These are phyloP conservation scores for Oryzias melastigma DNA, from an alignment of 2,113 vertebrate genomes.

Conservation along the genomic window DNA sequence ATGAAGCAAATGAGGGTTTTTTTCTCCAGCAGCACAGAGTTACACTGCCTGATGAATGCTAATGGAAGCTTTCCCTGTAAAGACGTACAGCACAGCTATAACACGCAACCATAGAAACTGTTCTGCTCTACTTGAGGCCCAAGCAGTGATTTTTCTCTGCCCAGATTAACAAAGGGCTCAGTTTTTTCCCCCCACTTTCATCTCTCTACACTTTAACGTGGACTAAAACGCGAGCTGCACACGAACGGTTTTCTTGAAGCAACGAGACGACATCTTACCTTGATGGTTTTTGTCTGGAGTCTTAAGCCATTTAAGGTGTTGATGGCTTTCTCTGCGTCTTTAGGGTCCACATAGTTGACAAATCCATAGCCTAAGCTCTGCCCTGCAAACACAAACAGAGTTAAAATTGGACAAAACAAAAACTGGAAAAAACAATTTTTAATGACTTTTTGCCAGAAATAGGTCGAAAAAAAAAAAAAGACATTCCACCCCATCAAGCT, in stretches of 20 bases:
- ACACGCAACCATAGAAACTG: conserved; percentile 76
- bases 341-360: conserved; percentile 97
- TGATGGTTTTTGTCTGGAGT: conserved; percentile 99
- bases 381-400: conserved; percentile 74
- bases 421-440: not conserved
- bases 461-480: too few relatives aligned
- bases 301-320: conserved; percentile 96
- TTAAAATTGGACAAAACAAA: not conserved
- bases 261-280: conserved; percentile 78
- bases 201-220: conserved; percentile 38
- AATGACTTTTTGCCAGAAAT: not conserved
- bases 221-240: conserved; percentile 11
- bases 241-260: not conserved
- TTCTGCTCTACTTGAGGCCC: conserved; percentile 68
- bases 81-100: conserved; percentile 56
- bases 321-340: conserved; percentile 98
- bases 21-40: conserved; percentile 55
- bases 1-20: conserved; percentile 51
- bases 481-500: too few relatives aligned
- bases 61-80: conserved; percentile 67
- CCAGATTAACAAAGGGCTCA: conserved; percentile 71
- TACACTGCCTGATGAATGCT: conserved; percentile 69
- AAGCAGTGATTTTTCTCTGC: conserved; percentile 55
- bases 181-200: conserved; percentile 44
- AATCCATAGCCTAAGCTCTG: conserved; percentile 98